phyloP scores from a whole-genome alignment of 2,113 vertebrate genomes.

The Madoqua kirkii region DNA sequence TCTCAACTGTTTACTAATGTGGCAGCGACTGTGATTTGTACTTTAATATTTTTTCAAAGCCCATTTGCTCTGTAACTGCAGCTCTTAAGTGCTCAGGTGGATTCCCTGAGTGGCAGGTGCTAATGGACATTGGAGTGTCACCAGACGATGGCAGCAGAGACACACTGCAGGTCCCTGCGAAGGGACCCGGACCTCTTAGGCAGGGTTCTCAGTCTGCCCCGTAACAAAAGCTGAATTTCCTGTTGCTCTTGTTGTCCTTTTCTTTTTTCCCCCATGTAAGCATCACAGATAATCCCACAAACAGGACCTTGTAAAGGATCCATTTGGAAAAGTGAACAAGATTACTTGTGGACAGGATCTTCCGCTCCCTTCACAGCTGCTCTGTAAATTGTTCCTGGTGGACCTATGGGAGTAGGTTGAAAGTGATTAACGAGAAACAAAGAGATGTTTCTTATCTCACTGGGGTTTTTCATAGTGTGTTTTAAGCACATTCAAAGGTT shows the following conservation, averaged over 20 bases:
- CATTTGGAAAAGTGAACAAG: background rate
- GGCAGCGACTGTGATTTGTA: conserved; percentile 47
- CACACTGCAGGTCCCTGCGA: accelerated
- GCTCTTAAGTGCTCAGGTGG: background rate
- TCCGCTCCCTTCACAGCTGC: background rate
- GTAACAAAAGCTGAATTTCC: background rate
- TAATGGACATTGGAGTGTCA: accelerated
- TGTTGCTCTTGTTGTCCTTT: background rate
- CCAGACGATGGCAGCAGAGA: conserved; percentile 68
- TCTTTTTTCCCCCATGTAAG: background rate
- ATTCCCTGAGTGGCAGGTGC: background rate
- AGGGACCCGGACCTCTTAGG: accelerated
- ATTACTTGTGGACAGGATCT: background rate
- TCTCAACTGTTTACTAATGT: conserved; percentile 47
- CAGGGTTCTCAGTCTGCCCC: background rate
- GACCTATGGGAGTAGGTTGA: background rate
- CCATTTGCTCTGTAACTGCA: conserved; percentile 38
- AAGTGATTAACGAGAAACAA: background rate
- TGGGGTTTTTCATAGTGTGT: background rate
- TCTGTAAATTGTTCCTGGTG: background rate
- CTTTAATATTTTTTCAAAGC: conserved; percentile 39
- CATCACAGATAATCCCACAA: background rate
- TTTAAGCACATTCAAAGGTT: background rate
- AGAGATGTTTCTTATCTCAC: background rate
- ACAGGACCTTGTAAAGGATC: background rate